Percentiles rank a stretch among this genome's conserved stretches.
Evolutionary conservation across 2,113 vertebrate genomes (phyloP).

Genomic region (Empidonax traillii): DNA sequence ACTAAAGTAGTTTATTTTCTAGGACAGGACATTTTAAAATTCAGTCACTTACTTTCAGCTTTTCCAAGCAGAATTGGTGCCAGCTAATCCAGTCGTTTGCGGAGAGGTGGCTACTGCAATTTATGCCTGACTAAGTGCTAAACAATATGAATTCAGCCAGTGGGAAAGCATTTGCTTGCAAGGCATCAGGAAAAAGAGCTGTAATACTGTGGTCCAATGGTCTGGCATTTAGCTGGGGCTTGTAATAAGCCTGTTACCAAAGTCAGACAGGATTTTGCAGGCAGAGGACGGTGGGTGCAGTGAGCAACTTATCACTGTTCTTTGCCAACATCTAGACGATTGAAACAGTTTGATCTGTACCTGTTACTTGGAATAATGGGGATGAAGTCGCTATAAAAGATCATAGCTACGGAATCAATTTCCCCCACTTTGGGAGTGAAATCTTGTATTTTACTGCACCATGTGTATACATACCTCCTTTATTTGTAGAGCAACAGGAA

Average conservation of each 20-base stretch:
- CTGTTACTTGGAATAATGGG: slow-evolving; percentile 14
- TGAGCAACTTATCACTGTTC: not conserved
- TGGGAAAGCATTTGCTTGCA: not conserved
- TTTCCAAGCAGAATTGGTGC: not conserved
- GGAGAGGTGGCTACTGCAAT: not conserved
- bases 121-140: not conserved
- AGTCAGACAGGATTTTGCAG: not conserved
- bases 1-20: slow-evolving; percentile 40
- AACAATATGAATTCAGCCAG: not conserved
- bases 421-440: not conserved
- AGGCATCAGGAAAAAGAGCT: not conserved
- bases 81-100: not conserved
- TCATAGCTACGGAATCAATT: slow-evolving; percentile 7
- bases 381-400: not conserved
- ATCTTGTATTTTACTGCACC: not conserved
- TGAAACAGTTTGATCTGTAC: not conserved
- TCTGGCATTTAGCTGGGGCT: not conserved
- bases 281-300: not conserved
- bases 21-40: slow-evolving; percentile 16
- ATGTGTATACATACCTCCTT: not conserved
- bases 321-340: not conserved
- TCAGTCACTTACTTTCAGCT: not conserved
- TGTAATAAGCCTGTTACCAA: not conserved
- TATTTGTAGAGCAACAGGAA: not conserved
- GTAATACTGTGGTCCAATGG: not conserved